These are phyloP conservation scores for Acanthochromis polyacanthus DNA, from an alignment of 2,113 vertebrate species.

Conservation along the genomic window DNA sequence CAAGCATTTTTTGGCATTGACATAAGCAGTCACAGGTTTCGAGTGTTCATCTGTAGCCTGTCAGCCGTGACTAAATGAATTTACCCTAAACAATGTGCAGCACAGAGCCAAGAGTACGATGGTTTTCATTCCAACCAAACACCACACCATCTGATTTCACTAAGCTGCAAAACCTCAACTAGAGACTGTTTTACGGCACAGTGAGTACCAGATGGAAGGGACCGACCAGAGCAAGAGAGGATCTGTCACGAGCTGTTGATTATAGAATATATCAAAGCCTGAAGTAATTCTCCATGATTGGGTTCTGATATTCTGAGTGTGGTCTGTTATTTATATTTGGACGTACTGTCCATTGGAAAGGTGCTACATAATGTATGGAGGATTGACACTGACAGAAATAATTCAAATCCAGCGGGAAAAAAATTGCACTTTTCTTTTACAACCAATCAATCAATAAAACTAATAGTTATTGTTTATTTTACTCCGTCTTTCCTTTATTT, in stretches of 20 bases:
- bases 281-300: background rate
- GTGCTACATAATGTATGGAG: background rate
- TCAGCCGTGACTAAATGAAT: constrained; percentile 15
- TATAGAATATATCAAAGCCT: constrained; percentile 27
- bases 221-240: constrained; percentile 18
- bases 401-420: background rate
- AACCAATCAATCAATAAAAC: too few species aligned
- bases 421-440: background rate
- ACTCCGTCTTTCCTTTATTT: too few species aligned
- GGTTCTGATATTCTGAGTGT: background rate
- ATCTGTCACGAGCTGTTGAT: constrained; percentile 25
- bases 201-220: constrained; percentile 19
- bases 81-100: background rate
- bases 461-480: too few species aligned
- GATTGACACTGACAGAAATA: background rate
- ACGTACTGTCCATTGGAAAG: background rate
- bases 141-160: constrained; percentile 20
- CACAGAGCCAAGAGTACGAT: background rate
- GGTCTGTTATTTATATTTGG: background rate
- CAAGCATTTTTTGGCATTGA: background rate
- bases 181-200: constrained; percentile 9
- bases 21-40: too few species aligned
- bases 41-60: constrained; percentile 11
- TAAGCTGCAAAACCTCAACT: constrained; percentile 24
- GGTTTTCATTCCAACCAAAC: constrained; percentile 18